A percentile compares a stretch with the other conserved stretches of the same genome.
These are phyloP conservation scores for Eulemur albifrons DNA, from an alignment of 2,797 vertebrate species.

Conservation along the genomic window DNA sequence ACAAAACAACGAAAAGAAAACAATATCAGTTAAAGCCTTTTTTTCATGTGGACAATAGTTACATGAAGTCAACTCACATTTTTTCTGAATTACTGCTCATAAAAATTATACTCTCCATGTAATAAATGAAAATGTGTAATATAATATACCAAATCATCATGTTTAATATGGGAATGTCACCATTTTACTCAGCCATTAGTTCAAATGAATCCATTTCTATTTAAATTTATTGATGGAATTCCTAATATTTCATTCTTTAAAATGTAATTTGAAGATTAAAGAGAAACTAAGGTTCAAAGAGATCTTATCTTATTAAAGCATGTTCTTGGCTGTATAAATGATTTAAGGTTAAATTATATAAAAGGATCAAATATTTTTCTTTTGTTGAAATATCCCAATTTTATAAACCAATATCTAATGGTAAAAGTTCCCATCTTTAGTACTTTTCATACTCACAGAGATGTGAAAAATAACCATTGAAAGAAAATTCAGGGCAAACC, in stretches of 20 bases:
- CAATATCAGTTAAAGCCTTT: constrained; percentile 29
- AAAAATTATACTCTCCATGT: constrained; percentile 82
- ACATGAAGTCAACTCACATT: constrained; percentile 80
- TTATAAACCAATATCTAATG: constrained; percentile 58
- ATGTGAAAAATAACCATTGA: constrained; percentile 35
- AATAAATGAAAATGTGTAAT: constrained; percentile 82
- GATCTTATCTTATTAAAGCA: constrained; percentile 76
- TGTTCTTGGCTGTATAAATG: constrained; percentile 82
- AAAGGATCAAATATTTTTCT: constrained; percentile 74
- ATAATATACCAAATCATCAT: constrained; percentile 86
- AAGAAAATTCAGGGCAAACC: background rate
- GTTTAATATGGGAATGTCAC: constrained; percentile 87
- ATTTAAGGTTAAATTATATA: constrained; percentile 78
- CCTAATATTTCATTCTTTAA: constrained; percentile 88
- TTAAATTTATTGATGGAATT: constrained; percentile 88
- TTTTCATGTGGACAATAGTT: constrained; percentile 75
- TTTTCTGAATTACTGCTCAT: constrained; percentile 85
- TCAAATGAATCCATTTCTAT: constrained; percentile 86
- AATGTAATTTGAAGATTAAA: constrained; percentile 88
- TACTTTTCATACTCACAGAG: constrained; percentile 4
- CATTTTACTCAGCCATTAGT: constrained; percentile 86
- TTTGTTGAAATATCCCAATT: constrained; percentile 55
- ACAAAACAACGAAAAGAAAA: constrained; percentile 47
- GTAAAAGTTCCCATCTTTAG: background rate
- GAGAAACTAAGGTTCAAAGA: constrained; percentile 83